Conservation (phyloP, 2,888 invertebrate genomes). For the Brassicogethes aeneus region DNA sequence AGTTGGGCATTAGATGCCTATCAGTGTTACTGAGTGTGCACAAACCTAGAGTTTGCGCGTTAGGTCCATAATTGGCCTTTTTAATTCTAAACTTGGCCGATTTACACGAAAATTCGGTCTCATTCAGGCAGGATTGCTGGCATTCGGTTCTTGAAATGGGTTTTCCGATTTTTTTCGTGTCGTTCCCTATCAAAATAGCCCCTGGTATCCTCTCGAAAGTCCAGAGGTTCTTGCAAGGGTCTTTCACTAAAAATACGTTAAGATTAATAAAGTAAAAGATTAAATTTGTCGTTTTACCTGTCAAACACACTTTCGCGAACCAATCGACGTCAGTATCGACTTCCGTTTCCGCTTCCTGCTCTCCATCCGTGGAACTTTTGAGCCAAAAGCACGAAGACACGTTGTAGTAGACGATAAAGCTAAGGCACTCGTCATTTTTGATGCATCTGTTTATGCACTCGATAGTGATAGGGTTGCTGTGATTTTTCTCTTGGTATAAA, state of each 20-base stretch:
- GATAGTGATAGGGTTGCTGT: slow-evolving; percentile 28
- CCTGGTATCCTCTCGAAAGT: slow-evolving; percentile 67
- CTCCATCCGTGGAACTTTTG: slow-evolving; percentile 18
- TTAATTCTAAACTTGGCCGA: slow-evolving; percentile 45
- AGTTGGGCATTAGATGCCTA: slow-evolving; percentile 65
- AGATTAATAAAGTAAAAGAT: slow-evolving; percentile 5
- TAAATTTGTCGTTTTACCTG: slow-evolving; percentile 40
- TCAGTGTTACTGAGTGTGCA: slow-evolving; percentile 67
- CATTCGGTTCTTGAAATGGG: slow-evolving; percentile 59
- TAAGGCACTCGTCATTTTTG: slow-evolving; percentile 29
- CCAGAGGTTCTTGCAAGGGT: slow-evolving; percentile 59
- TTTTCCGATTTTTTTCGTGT: slow-evolving; percentile 50
- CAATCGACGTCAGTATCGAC: slow-evolving; percentile 52
- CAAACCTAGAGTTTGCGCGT: slow-evolving; percentile 40
- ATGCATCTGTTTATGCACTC: slow-evolving; percentile 35
- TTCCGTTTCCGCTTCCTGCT: slow-evolving; percentile 30
- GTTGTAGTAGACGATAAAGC: slow-evolving; percentile 36
- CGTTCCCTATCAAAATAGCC: slow-evolving; percentile 61
- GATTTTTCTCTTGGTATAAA: slow-evolving; percentile 23
- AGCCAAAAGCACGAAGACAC: slow-evolving; percentile 35
- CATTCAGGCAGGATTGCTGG: slow-evolving; percentile 52
- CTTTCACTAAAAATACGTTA: too few relatives aligned
- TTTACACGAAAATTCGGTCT: slow-evolving; percentile 45
- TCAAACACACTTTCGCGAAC: slow-evolving; percentile 57
- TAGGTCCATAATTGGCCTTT: slow-evolving; percentile 11